Base-by-base conservation (phyloP, 2,113 vertebrate genomes). In the Gorsachius goisagi region DNA sequence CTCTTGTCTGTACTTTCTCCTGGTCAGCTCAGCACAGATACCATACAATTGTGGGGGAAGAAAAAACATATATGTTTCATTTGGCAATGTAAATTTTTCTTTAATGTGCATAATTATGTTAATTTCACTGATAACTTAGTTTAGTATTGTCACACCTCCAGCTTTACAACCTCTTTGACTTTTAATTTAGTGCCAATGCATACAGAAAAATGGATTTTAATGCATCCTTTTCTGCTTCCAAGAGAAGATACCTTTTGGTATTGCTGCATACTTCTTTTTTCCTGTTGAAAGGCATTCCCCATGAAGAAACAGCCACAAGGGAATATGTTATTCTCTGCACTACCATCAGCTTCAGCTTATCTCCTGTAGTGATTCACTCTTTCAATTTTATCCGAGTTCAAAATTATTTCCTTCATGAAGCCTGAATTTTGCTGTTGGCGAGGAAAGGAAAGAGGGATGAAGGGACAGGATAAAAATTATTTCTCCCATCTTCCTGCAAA, bases 31-130 rank as follows among this genome's bases (percentile, higher is more conserved):
- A 68, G 15, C n/a, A 58, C 3, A 60, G 17, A 56, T 23, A 55
- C 2, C 4, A 9, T 32, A 41, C 4, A 37, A 9, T 19, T 37
- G 2, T 2, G 0, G 64, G 10, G 28, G 11, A 62, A 72, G 5
- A 47, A 66, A 73, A 47, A 18, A 0, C 3, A 17, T 9, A 28
- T 23, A 20, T 32, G 45, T 91, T 78, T 64, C 1, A 33, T 72
- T 95, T 87, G 8, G 7, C 12, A 76, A 45, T 21, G 3, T 11
- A 47, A 6, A 39, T 81, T 68, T 64, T 63, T 41, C 15, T 73
- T n/a, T 73, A 59, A 58, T 14, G 3, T 37, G 19, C 2, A 9
- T 62, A 69, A 39, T 68, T 56, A 9, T 24, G 44, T 33, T 85
- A 53, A 75, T 80, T 81, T 82, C 39, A 75, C 8, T 53, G 24